Evolutionary conservation across 2,888 invertebrate species (phyloP), one percentile per base, ranked within the genome.

Genomic region (Alentia gelatinosa): DNA sequence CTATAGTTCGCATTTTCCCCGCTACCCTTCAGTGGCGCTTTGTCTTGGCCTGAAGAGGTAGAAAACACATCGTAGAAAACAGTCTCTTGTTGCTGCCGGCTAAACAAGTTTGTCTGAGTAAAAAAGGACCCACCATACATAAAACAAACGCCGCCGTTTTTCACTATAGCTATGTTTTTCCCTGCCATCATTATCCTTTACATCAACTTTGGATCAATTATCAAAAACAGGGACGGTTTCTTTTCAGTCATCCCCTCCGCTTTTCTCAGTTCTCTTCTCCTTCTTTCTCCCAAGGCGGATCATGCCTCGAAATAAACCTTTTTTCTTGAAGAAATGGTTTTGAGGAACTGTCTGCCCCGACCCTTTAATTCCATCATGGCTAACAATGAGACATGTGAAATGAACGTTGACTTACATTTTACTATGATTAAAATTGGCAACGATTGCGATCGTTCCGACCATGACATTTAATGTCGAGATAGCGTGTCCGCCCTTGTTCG

Each of bases 401-500:
- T 86, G 86, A 86, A 86, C 86, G 47, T 47, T 86, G 86, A 86
- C 86, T 86, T 42, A 50, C 86, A 86, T 86, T 86, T 86, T 86
- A 50, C 86, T 47, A 42, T 86, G 86, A 86, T 86, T 86, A 50
- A 50, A 86, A 86, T 47, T 86, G 86, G 86, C 86, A 86, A 42
- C 12, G 86, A 40, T 42, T 26, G 4, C 83, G 9, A 30, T 83
- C 83, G 26, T 7, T 9, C 15, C 26, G 40, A 26, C 83, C 50
- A 12, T 30, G 47, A 30, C 47, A 47, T 42, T 42, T 47, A 42
- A 86, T 86, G 86, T 19, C 30, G 33, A 30, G 50, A 42, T 86
- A 47, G 86, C 86, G 86, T 86, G 86, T 33, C 5, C 23, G 33
- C 12, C 15, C 26, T 15, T 42, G 86, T 15, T 15, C 30, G 42